phyloP scores from a whole-genome alignment of 2,113 vertebrate species.

The Rhagologus leucostigma region DNA sequence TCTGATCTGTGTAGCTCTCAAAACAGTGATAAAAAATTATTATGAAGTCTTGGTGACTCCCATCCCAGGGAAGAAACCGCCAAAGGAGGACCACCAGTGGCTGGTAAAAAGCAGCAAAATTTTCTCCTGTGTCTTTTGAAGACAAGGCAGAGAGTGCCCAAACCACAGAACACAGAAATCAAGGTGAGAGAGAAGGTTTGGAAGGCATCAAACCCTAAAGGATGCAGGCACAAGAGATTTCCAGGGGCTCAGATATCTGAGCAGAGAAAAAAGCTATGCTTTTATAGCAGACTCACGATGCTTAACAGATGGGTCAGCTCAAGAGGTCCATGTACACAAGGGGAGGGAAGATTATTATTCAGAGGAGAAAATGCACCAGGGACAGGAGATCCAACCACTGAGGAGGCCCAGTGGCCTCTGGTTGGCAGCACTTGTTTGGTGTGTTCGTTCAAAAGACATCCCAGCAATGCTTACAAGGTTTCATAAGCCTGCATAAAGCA shows the following conservation, averaged over 20 bases:
- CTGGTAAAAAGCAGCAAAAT: background rate
- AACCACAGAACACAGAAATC: background rate
- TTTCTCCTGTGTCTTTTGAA: background rate
- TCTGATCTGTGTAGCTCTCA: background rate
- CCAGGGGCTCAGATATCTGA: background rate
- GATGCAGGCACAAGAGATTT: background rate
- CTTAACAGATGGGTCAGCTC: background rate
- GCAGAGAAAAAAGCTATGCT: background rate
- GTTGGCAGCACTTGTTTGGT: background rate
- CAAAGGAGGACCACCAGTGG: background rate
- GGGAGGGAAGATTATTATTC: background rate
- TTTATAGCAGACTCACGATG: background rate
- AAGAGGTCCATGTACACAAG: background rate
- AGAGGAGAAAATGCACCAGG: background rate
- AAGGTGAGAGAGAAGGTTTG: background rate
- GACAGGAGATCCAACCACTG: background rate
- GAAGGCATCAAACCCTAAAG: background rate
- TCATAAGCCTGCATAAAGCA: background rate
- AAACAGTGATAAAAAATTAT: background rate
- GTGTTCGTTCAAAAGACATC: background rate
- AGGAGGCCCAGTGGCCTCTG: background rate
- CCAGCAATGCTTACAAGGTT: background rate
- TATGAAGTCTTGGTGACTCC: background rate
- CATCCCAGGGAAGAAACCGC: background rate
- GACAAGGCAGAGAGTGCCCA: background rate